Evolutionary conservation across 2,797 vertebrate genomes (phyloP).

Genomic region (Galaxias olidus): DNA sequence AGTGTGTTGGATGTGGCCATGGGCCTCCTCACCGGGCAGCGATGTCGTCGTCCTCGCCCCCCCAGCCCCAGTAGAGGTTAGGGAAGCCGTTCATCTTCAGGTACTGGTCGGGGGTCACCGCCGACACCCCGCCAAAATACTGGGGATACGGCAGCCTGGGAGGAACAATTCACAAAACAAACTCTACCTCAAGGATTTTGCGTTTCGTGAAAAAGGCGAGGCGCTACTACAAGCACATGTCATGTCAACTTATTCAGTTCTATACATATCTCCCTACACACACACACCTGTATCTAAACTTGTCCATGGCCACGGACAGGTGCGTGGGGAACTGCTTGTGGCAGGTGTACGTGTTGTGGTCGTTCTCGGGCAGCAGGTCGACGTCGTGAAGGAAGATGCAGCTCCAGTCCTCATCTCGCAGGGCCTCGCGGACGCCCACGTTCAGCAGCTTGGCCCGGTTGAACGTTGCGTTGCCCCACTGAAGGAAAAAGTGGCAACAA

Average conservation of each 20-base stretch:
- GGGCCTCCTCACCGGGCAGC: conserved; percentile 83
- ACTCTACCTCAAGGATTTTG: not conserved
- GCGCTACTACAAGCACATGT: too few species aligned
- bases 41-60: conserved; percentile 94
- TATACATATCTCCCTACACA: not conserved
- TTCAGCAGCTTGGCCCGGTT: conserved; percentile 95
- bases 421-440: conserved; percentile 90
- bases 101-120: conserved; percentile 93
- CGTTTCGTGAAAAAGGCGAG: too few species aligned
- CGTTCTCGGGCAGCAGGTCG: conserved; percentile 93
- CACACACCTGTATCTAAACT: conserved; percentile 88
- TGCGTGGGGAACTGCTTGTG: conserved; percentile 90
- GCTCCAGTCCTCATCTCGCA: conserved; percentile 92
- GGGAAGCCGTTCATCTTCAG: conserved; percentile 98
- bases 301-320: conserved; percentile 95
- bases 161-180: conserved; percentile 28
- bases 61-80: conserved; percentile 98
- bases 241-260: too few species aligned
- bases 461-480: conserved; percentile 93
- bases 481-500: conserved; percentile 9
- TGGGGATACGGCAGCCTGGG: conserved; percentile 89
- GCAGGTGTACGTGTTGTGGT: conserved; percentile 95
- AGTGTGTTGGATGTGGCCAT: too few species aligned
- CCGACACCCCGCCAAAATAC: conserved; percentile 95
- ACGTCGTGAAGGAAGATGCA: conserved; percentile 95